Conservation (phyloP, 2,113 vertebrate genomes). For the Ochotona princeps region DNA sequence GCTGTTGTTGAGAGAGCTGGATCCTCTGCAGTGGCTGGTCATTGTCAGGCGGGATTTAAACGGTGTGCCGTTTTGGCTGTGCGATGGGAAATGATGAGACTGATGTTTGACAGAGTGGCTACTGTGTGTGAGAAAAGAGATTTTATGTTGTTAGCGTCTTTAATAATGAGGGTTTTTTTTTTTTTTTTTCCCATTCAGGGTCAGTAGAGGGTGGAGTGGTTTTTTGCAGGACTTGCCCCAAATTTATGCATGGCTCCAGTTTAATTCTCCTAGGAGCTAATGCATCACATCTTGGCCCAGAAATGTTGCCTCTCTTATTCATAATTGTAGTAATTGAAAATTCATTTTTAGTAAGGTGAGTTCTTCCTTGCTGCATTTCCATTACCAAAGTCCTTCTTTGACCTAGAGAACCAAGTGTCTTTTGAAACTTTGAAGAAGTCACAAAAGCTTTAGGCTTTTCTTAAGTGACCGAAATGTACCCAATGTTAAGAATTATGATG, state of each 20-base stretch:
- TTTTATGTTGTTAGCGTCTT: conserved; percentile 35
- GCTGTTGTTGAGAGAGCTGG: neutral
- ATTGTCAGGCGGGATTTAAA: conserved; percentile 34
- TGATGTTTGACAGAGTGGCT: conserved; percentile 34
- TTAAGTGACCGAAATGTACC: neutral
- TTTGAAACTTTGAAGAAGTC: conserved; percentile 38
- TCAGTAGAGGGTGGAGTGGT: conserved; percentile 39
- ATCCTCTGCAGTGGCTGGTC: neutral
- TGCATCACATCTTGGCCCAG: conserved; percentile 76
- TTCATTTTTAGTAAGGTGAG: conserved; percentile 74
- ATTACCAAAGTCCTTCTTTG: conserved; percentile 73
- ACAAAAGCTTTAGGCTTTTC: conserved; percentile 9
- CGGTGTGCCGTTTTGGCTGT: conserved; percentile 46
- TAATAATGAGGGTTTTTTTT: conserved; percentile 64
- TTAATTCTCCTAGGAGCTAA: conserved; percentile 68
- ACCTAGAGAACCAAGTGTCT: conserved; percentile 60
- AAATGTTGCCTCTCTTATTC: conserved; percentile 70
- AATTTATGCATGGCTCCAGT: conserved; percentile 66
- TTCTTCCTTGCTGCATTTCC: conserved; percentile 50
- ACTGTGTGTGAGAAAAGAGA: conserved; percentile 39
- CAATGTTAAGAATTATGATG: neutral
- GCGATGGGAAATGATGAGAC: conserved; percentile 31
- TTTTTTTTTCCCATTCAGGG: neutral
- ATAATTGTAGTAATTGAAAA: conserved; percentile 76
- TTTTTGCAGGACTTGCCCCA: conserved; percentile 76